A percentile compares a stretch with the other conserved stretches of the same genome.
Evolutionary conservation across 2,888 invertebrate genomes (phyloP).

Genomic region (Eudemis profundana): DNA sequence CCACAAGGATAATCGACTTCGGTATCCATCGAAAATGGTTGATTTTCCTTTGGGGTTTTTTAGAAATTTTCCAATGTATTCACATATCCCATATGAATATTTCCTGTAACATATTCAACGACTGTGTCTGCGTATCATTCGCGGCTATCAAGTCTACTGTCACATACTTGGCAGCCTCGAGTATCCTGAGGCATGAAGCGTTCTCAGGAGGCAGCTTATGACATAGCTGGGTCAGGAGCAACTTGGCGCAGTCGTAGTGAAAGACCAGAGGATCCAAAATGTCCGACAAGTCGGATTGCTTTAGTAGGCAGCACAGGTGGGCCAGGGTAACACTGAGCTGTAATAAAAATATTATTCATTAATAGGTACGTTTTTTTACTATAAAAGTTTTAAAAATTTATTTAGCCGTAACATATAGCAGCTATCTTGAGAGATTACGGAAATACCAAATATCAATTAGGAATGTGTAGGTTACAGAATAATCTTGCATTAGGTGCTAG

Average conservation of each 20-base stretch:
- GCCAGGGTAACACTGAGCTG: conserved; percentile 91
- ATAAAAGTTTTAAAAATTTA: no score
- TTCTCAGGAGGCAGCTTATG: conserved; percentile 76
- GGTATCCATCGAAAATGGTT: no score
- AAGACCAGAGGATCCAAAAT: conserved; percentile 81
- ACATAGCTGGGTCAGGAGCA: conserved; percentile 69
- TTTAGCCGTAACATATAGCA: no score
- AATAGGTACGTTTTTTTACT: background rate
- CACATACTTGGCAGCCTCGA: conserved; percentile 80
- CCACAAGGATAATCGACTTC: no score
- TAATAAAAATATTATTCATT: conserved; percentile 52
- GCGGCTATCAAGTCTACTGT: conserved; percentile 70
- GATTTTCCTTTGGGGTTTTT: no score
- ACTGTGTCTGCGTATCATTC: conserved; percentile 67
- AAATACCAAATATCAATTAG: no score
- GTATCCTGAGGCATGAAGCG: conserved; percentile 70
- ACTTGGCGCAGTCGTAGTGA: conserved; percentile 75
- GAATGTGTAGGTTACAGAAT: no score
- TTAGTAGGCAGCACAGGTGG: conserved; percentile 87
- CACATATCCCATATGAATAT: conserved; percentile 80
- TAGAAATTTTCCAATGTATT: no score
- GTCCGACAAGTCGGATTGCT: conserved; percentile 83
- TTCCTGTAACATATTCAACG: conserved; percentile 75
- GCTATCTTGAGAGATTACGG: no score
- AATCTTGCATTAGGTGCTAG: no score